phyloP scores from a whole-genome alignment of 2,888 invertebrate genomes.

The Eudasyphora cyanicolor region DNA sequence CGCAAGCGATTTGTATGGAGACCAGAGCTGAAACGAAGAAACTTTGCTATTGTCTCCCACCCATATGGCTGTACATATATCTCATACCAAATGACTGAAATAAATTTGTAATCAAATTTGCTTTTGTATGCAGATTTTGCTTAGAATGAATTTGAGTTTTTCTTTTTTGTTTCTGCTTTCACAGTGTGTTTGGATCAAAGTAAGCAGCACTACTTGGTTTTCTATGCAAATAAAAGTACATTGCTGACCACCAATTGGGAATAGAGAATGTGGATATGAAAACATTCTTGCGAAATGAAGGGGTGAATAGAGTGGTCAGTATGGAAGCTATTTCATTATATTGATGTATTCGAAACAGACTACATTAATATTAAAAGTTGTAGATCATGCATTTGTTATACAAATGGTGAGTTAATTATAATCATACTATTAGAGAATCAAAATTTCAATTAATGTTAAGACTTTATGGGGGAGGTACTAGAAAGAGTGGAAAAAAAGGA shows the following conservation, averaged over 20 bases:
- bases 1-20: not conserved
- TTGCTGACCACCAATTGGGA: conserved; percentile 20
- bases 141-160: conserved; percentile 39
- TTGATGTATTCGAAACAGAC: not conserved
- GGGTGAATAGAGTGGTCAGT: no score
- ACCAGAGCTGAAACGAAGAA: not conserved
- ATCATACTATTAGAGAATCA: no score
- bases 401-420: no score
- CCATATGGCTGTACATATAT: not conserved
- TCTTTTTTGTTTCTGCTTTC: conserved; percentile 1
- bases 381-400: no score
- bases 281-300: no score
- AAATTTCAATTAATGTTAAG: no score
- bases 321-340: no score
- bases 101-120: conserved; percentile 41
- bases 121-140: conserved; percentile 50
- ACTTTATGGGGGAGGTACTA: no score
- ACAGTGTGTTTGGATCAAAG: conserved; percentile 17
- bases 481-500: no score
- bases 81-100: not conserved
- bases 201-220: conserved; percentile 40
- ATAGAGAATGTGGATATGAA: conserved; percentile 21
- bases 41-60: not conserved
- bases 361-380: not conserved
- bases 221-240: conserved; percentile 9